These are phyloP conservation scores for Megaptera novaeangliae DNA, from an alignment of 2,113 vertebrate species.

Conservation along the genomic window DNA sequence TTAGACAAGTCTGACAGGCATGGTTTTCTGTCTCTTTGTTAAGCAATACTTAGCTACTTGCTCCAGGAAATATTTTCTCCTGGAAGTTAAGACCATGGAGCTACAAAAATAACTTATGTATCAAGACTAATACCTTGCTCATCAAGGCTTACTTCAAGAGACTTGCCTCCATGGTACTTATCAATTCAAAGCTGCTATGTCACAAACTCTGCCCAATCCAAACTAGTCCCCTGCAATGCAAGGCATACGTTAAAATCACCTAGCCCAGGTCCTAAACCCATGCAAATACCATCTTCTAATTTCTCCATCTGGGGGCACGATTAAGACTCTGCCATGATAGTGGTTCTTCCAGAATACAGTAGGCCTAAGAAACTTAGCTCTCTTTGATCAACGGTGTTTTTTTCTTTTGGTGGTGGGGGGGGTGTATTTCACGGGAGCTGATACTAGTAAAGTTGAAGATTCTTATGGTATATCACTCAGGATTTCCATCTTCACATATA, in stretches of 20 bases:
- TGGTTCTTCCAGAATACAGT: neutral
- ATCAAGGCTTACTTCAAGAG: neutral
- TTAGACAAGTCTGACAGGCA: neutral
- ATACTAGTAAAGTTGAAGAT: neutral
- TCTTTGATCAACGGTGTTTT: neutral
- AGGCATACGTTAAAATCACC: neutral
- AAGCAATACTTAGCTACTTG: neutral
- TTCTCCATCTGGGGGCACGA: neutral
- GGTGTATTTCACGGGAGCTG: neutral
- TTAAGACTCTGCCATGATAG: neutral
- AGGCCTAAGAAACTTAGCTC: neutral
- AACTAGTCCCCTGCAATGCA: neutral
- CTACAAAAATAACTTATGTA: neutral
- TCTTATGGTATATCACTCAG: neutral
- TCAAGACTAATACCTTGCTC: neutral
- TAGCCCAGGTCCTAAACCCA: neutral
- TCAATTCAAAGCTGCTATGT: neutral
- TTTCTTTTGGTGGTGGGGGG: neutral
- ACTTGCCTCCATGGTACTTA: neutral
- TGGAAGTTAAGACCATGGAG: neutral
- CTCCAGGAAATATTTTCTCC: neutral
- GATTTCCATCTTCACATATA: neutral
- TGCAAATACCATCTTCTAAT: neutral
- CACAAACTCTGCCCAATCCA: neutral
- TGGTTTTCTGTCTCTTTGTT: neutral